Conservation (phyloP, 2,113 vertebrate genomes). For the Perca schrenkii region DNA sequence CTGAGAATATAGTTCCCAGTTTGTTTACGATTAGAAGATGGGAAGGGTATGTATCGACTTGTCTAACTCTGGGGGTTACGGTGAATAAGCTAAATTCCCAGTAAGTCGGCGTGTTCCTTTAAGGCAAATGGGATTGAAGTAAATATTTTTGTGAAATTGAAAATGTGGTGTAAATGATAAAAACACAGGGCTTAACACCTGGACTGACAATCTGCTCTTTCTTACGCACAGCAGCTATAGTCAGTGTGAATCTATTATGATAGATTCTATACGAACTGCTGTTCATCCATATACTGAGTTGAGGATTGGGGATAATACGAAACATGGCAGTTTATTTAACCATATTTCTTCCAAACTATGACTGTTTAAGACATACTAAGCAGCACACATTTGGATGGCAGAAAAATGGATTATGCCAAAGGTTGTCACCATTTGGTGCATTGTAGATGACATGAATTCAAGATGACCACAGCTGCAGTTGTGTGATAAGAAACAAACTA, state of each 20-base stretch:
- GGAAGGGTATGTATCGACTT: no score
- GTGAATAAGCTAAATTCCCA: no score
- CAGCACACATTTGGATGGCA: not conserved
- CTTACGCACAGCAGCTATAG: not conserved
- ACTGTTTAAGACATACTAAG: not conserved
- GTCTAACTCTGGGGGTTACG: no score
- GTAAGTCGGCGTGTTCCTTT: no score
- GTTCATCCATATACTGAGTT: not conserved
- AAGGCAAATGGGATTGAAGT: not conserved
- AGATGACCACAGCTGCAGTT: not conserved
- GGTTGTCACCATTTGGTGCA: not conserved
- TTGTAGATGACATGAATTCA: not conserved
- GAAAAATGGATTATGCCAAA: not conserved
- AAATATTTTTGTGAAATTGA: not conserved
- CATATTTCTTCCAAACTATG: not conserved
- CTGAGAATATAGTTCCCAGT: no score
- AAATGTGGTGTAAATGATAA: not conserved
- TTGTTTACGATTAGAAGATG: no score
- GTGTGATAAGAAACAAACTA: slow-evolving; percentile 11
- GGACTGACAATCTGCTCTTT: not conserved
- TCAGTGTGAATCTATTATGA: not conserved
- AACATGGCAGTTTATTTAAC: not conserved
- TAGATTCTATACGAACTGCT: not conserved
- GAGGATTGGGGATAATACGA: not conserved
- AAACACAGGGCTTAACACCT: not conserved